Conservation (phyloP, 2,113 vertebrate species). For the Prinia subflava region DNA sequence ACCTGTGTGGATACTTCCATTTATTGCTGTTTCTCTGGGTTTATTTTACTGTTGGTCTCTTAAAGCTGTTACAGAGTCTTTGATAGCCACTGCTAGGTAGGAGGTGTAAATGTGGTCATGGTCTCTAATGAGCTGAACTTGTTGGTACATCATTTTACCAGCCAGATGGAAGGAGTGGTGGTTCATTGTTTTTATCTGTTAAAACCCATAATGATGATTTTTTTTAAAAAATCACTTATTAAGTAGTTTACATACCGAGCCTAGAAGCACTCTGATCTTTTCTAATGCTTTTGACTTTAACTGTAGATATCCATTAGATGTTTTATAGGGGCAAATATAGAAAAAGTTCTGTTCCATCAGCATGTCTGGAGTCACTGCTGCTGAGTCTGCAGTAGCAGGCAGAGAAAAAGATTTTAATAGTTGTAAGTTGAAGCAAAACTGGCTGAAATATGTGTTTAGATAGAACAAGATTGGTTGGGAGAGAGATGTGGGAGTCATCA, state of each 20-base stretch:
- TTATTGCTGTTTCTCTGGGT: neutral
- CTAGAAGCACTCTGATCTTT: neutral
- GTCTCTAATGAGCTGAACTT: neutral
- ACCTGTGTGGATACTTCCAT: neutral
- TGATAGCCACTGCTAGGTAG: neutral
- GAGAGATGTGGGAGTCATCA: conserved; percentile 18
- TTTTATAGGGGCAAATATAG: neutral
- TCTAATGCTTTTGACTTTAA: neutral
- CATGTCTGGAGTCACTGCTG: neutral
- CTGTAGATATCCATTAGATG: neutral
- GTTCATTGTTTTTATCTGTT: neutral
- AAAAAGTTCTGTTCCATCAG: neutral
- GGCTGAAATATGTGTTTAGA: conserved; percentile 23
- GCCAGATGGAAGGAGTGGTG: neutral
- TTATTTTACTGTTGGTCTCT: neutral
- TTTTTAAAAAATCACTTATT: neutral
- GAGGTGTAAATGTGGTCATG: neutral
- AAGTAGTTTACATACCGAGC: neutral
- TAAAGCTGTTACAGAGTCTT: neutral
- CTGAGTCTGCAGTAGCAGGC: neutral
- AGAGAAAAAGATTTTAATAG: neutral
- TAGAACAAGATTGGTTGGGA: neutral
- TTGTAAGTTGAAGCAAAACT: conserved; percentile 19
- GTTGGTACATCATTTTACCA: neutral
- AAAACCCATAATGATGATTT: neutral